A percentile compares a stretch with the other conserved stretches of the same genome.
Conservation (phyloP, 2,113 vertebrate species). For the Pelobates fuscus region DNA sequence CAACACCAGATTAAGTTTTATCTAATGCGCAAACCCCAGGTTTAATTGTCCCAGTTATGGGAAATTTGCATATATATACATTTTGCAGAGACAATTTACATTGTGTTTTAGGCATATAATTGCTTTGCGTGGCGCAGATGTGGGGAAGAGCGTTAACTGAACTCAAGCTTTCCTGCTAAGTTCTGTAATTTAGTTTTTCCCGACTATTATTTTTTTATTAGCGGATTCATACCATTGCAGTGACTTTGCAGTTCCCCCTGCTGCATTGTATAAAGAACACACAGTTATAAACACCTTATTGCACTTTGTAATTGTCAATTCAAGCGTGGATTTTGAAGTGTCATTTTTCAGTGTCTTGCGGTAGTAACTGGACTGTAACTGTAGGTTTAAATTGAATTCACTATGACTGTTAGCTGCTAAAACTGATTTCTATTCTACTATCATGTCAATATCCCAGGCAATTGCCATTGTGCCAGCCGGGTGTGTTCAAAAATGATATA, state of each 20-base stretch:
- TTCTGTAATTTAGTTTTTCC: slow-evolving; percentile 39
- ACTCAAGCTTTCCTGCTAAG: slow-evolving; percentile 19
- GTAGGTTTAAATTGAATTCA: too few species aligned
- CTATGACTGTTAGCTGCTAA: too few species aligned
- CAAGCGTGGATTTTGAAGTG: too few species aligned
- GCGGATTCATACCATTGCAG: slow-evolving; percentile 11
- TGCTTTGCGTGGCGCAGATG: slow-evolving; percentile 23
- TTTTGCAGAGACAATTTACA: slow-evolving; percentile 12
- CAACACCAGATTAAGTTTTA: slow-evolving; percentile 18
- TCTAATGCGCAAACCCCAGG: slow-evolving; percentile 5
- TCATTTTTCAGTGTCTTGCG: too few species aligned
- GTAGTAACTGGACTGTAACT: too few species aligned
- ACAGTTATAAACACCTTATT: neutral
- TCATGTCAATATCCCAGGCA: too few species aligned
- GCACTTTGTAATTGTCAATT: too few species aligned
- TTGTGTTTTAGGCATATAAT: slow-evolving; percentile 7
- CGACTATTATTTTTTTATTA: slow-evolving; percentile 40
- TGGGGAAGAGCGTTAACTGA: slow-evolving; percentile 15
- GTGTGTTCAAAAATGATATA: too few species aligned
- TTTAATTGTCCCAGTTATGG: slow-evolving; percentile 23
- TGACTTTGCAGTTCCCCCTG: slow-evolving; percentile 28
- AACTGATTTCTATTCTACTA: too few species aligned
- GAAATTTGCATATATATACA: slow-evolving; percentile 26
- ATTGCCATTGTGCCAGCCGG: too few species aligned
- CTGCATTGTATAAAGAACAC: slow-evolving; percentile 18